Evolutionary conservation across 2,888 invertebrate genomes (phyloP), one percentile per base, ranked within the genome.

Genomic region (Polydrusus cervinus): DNA sequence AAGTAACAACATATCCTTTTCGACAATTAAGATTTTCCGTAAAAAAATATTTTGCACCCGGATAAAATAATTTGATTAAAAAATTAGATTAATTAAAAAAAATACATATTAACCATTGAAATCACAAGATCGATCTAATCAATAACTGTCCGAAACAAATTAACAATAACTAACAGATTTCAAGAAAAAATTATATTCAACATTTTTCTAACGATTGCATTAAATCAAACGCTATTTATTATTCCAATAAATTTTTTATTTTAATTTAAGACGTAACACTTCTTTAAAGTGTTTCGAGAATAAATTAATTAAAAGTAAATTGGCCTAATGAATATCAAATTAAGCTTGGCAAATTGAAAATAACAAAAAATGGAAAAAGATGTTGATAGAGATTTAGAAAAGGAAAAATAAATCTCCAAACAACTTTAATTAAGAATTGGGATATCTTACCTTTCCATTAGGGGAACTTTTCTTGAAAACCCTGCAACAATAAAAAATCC

Each of bases 391-490:
- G 14, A 60, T 60, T 38, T 38, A 9, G 16, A 14, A 57, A 34
- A 34, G 0, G 14, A 14, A 34, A 57, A 14, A 1, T 30, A 30
- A 55, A 20, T 16, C 18, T 25, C 30, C 9, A 57, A 34, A 55
- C 34, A 0, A 7, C 14, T 68, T 68, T 60, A 9, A 57, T 40
- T 68, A 20, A 18, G 18, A n/a, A 61, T 55, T 11, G 14, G 25
- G 10, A 62, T 43, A 49, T 5, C 87, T 87, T 88, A 94, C 94
- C 91, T 97, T 97, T 85, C 97, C 97, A 91, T 98, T 98, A 67
- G 97, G 97, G 77, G 97, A 97, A 88, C 97, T 97, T 88, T 98
- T 98, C 90, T 98, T 98, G 89, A 97, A 98, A 66, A 98, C 98
- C 87, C 97, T 93, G 89, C 45, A 89, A 89, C 79, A 78, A 80